Evolutionary conservation across 2,113 vertebrate species (phyloP), one percentile per base, ranked within the genome.

Genomic region (Telmatochromis sp.): DNA sequence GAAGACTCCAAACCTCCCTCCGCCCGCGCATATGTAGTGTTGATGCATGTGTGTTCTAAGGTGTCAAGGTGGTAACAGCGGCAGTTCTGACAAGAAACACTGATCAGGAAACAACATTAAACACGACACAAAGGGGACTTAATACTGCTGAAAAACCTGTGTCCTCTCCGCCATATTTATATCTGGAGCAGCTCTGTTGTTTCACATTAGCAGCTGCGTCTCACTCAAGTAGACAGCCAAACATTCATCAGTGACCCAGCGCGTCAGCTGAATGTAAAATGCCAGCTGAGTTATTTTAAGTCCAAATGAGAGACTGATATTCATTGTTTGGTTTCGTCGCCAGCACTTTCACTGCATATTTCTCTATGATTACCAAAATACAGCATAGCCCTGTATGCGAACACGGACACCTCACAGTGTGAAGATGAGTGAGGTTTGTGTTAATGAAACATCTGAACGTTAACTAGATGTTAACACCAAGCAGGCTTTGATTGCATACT

Each of bases 381-480:
- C 71, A 5, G 15, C 71, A 50, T 2, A 78, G 71, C 23, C 23
- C 42, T 50, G 63, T 68, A 50, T 78, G 71, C 4, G 15, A 78
- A 78, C 42, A 50, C 0, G 42, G 71, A 31, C 42, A 50, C 42
- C 42, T 78, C 6, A 50, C 42, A 78, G 71, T 50, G 42, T 8
- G 42, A 78, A 78, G 42, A 78, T 50, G 71, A 78, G 68, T 28
- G 68, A 45, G 40, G 14, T 5, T 31, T 78, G 71, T 50, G 26
- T 28, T 78, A 78, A 78, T 78, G 71, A 50, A 78, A 78, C 42
- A 31, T 47, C 37, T 86, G 42, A 85, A 80, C 40, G 13, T 33
- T 65, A 80, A 53, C 12, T 80, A 65, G 75, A 81, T 23, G 75
- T 84, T 68, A 21, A 80, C 55, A 65, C 17, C 19, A 33, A 82